Percentiles rank a stretch among this genome's conserved stretches.
Evolutionary conservation across 2,113 vertebrate species (phyloP).

Genomic region (Agapornis roseicollis): DNA sequence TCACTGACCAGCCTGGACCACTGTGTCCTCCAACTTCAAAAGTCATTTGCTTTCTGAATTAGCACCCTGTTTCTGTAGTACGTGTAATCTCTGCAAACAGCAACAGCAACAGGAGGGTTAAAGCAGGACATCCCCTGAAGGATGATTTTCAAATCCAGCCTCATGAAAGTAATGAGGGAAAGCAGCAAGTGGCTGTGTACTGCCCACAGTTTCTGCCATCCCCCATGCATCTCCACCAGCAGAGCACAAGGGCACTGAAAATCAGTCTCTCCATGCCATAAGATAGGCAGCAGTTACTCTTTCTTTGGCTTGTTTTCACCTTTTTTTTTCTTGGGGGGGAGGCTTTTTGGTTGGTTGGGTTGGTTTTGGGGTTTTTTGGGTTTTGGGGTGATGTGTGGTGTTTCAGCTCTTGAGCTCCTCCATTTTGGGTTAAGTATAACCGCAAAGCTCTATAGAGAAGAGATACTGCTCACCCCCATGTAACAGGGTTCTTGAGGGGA

Average conservation of each 20-base stretch:
- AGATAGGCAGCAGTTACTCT: background rate
- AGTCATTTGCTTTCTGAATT: background rate
- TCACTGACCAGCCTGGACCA: background rate
- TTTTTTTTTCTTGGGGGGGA: background rate
- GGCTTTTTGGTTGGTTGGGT: background rate
- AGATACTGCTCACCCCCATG: background rate
- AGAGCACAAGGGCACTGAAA: background rate
- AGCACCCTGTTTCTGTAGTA: background rate
- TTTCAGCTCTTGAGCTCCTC: background rate
- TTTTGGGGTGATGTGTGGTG: background rate
- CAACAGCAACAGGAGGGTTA: background rate
- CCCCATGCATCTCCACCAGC: background rate
- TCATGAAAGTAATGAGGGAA: background rate
- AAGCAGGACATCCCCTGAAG: background rate
- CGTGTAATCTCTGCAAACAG: background rate
- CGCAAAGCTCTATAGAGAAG: background rate
- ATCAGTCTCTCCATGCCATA: background rate
- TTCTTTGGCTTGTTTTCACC: fast-evolving
- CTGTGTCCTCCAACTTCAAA: fast-evolving
- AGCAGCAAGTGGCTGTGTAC: background rate
- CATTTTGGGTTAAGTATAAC: background rate
- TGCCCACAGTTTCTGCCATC: background rate
- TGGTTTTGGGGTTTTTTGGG: background rate
- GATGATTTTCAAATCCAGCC: background rate
- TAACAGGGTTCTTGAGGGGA: background rate